Evolutionary conservation across 2,113 vertebrate genomes (phyloP), one percentile per base, ranked within the genome.

Genomic region (Raja brachyura): DNA sequence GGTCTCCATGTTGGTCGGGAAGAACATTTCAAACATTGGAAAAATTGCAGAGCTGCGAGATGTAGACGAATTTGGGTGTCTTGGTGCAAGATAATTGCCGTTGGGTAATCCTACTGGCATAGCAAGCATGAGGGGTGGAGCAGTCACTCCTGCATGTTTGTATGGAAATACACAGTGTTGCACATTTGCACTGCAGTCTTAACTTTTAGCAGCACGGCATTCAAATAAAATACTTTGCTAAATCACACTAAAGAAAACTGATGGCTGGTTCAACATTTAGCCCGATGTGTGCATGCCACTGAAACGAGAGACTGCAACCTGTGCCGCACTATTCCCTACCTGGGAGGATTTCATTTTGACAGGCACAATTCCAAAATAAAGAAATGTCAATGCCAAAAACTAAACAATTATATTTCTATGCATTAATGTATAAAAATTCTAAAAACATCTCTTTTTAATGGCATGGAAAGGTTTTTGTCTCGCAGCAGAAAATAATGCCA

Each of bases 221-320:
- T 81, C 78, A 81, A 48, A 77, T 28, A 88, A 63, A 88, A 14
- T 7, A 83, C 25, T 16, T 88, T 88, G 66, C 14, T 31, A 31
- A 31, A 56, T 81, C 39, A 48, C 39, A 56, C 48, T 56, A 22
- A 81, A 81, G 56, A 88, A 66, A 39, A 16, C 59, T 66, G 61
- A n/a, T n/a, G 66, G 25, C 83, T 86, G 85, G 66, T 28, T 88
- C 85, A 88, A n/a, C 85, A 88, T 88, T 88, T 88, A 88, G 28
- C 85, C n/a, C 63, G n/a, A 28, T 18, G 20, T 81, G 18, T 18
- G 61, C 3, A 6, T 6, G 22, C n/a, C 25, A 66, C 28, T 90
- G 16, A 31, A 90, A 88, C 61, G n/a, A n/a, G n/a, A 0, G 9
- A 8, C 0, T 31, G 14, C 16, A 90, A 39, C 63, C 18, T 68